phyloP scores from a whole-genome alignment of 1,140 invertebrate genomes.

The Sinonovacula constricta region DNA sequence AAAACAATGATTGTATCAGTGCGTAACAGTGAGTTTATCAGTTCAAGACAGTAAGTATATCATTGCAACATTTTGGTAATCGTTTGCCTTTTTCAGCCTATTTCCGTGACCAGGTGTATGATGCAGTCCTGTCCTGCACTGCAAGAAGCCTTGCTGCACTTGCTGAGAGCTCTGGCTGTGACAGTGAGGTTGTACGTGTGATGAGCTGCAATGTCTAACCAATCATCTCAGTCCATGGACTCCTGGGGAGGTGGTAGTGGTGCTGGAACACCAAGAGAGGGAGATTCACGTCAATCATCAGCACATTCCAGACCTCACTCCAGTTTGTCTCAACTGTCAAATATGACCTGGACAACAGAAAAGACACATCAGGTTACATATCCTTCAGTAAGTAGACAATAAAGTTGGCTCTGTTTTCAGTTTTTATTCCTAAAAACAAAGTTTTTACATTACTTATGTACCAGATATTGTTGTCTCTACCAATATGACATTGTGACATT shows the following conservation, averaged over 20 bases:
- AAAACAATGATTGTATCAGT: no score
- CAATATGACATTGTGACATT: no score
- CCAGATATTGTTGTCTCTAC: no score
- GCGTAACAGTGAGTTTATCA: no score
- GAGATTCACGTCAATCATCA: slow-evolving; percentile 41
- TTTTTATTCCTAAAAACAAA: no score
- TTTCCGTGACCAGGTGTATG: slow-evolving; percentile 73
- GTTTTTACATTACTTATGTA: no score
- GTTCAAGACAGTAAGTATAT: no score
- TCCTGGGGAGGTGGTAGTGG: slow-evolving; percentile 49
- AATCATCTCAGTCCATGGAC: slow-evolving; percentile 48
- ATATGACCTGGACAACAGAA: slow-evolving; percentile 73
- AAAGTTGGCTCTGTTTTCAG: no score
- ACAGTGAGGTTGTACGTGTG: slow-evolving; percentile 68
- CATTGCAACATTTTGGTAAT: no score
- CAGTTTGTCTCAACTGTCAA: slow-evolving; percentile 71
- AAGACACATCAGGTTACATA: slow-evolving; percentile 67
- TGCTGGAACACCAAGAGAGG: slow-evolving; percentile 44
- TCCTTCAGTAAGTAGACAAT: slow-evolving; percentile 69
- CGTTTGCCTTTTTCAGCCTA: slow-evolving; percentile 66
- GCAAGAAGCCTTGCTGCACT: slow-evolving; percentile 69
- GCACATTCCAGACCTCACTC: slow-evolving; percentile 58
- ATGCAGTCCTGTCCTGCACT: slow-evolving; percentile 70
- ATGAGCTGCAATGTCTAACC: slow-evolving; percentile 65
- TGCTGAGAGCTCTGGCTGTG: slow-evolving; percentile 75